Conservation (phyloP, 2,113 vertebrate species). For the Monopterus albus region DNA sequence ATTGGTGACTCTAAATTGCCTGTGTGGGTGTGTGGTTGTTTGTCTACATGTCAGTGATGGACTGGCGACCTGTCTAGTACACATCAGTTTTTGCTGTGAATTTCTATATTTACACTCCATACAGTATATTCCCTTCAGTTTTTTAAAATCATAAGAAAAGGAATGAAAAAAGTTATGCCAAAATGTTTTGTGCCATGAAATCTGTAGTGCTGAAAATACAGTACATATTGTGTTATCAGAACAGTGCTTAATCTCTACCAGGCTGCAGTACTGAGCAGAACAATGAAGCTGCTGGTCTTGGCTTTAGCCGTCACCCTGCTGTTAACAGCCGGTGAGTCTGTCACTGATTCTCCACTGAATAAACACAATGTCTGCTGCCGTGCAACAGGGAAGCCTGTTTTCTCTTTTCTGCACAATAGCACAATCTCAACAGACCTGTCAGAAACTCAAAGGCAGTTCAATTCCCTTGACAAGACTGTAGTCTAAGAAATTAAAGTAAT, state of each 20-base stretch:
- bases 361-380: constrained; percentile 41
- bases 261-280: constrained; percentile 35
- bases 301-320: constrained; percentile 63
- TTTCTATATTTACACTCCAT: no score
- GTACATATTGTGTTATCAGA: not conserved
- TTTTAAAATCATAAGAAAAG: no score
- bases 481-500: not conserved
- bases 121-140: no score
- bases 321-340: constrained; percentile 76
- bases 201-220: not conserved
- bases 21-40: no score
- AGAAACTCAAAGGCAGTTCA: not conserved
- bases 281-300: constrained; percentile 77
- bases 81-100: no score
- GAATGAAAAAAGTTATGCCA: not conserved
- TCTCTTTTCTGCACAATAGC: not conserved
- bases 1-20: no score
- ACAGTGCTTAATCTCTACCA: constrained; percentile 28
- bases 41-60: no score
- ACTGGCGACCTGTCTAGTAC: no score
- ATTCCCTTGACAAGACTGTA: not conserved
- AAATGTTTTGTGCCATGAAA: not conserved
- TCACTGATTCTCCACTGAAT: constrained; percentile 65
- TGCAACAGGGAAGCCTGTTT: constrained; percentile 15
- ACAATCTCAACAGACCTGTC: not conserved